A percentile compares a stretch with the other conserved stretches of the same genome.
These are phyloP conservation scores for Bovichtus variegatus DNA, from an alignment of 2,797 vertebrate genomes.

Conservation along the genomic window DNA sequence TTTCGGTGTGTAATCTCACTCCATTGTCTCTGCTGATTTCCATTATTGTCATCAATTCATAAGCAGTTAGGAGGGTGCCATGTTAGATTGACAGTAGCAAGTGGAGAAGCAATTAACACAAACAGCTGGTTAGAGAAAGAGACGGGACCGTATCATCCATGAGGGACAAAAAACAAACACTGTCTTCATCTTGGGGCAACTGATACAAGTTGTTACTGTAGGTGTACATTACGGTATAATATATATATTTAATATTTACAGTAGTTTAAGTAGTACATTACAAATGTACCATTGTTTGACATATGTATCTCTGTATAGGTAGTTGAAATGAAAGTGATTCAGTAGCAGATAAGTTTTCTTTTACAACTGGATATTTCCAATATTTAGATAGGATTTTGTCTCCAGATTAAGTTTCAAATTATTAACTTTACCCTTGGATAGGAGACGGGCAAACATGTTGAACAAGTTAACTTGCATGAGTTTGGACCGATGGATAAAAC, in stretches of 20 bases:
- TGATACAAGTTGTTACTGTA: conserved; percentile 11
- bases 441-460: not conserved
- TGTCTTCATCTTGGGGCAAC: conserved; percentile 20
- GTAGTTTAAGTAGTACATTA: not conserved
- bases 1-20: conserved; percentile 72
- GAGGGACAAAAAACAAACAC: conserved; percentile 46
- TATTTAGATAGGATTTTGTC: not conserved
- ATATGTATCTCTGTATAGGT: not conserved
- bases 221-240: not conserved
- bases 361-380: not conserved
- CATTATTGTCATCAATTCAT: conserved; percentile 77
- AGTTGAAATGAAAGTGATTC: not conserved
- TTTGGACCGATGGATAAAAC: not conserved
- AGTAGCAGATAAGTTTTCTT: not conserved
- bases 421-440: not conserved
- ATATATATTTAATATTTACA: not conserved
- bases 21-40: conserved; percentile 73
- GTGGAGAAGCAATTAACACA: conserved; percentile 76
- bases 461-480: not conserved
- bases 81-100: conserved; percentile 74
- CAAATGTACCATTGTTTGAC: not conserved
- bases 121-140: conserved; percentile 76
- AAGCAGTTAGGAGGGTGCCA: conserved; percentile 63
- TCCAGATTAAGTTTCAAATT: not conserved
- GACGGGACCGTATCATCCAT: conserved; percentile 35